Conservation (phyloP, 64 coral and sea anemone genomes). For the Actinia equina region DNA sequence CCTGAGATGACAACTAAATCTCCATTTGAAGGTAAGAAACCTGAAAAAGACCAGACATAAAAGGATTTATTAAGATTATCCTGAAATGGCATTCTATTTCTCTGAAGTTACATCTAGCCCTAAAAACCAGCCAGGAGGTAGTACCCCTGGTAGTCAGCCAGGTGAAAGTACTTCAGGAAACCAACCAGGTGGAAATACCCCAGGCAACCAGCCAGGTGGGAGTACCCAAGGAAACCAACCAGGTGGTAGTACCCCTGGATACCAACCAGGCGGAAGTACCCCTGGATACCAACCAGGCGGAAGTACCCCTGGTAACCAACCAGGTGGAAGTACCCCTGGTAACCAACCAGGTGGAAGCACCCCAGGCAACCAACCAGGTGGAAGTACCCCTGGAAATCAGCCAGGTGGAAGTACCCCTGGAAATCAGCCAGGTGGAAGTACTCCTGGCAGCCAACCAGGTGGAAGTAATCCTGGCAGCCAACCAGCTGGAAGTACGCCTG, state of each 20-base stretch:
- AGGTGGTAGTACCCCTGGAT: neutral
- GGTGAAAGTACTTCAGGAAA: too few relatives aligned
- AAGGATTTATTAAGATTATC: neutral
- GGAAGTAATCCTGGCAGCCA: neutral
- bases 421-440: neutral
- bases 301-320: neutral
- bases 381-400: neutral
- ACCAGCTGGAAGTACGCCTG: neutral
- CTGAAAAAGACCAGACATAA: neutral
- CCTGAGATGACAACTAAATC: neutral
- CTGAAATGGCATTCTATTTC: neutral
- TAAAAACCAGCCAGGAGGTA: neutral
- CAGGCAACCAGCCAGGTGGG: too few relatives aligned
- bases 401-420: neutral
- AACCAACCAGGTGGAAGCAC: neutral
- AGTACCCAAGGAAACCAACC: neutral
- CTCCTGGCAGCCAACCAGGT: neutral
- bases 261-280: neutral
- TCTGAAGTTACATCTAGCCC: neutral
- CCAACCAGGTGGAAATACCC: too few relatives aligned
- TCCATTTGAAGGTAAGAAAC: constrained; percentile 21
- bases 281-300: neutral
- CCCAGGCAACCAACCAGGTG: constrained; percentile 7
- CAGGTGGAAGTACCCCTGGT: neutral
- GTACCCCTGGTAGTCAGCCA: neutral